Evolutionary conservation across 1,140 invertebrate species (phyloP).

Genomic region (Drosophila sturtevanti): DNA sequence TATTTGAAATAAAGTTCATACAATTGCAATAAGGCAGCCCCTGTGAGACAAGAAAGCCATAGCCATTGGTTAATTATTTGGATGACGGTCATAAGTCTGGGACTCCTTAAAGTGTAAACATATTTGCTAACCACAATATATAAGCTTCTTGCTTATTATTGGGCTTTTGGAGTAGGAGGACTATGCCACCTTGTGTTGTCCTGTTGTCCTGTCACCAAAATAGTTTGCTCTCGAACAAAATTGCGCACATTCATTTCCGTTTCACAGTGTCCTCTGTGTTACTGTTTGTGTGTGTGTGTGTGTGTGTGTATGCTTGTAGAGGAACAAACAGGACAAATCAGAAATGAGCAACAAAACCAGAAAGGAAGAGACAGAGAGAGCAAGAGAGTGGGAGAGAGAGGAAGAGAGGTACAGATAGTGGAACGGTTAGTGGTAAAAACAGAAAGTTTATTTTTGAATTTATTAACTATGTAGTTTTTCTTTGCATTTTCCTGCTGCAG

Average conservation of each 20-base stretch:
- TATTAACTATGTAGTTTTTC: background rate
- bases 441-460: background rate
- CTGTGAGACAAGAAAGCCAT: background rate
- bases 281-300: constrained; percentile 10
- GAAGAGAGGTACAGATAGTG: too few species aligned
- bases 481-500: background rate
- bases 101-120: constrained; percentile 6
- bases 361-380: background rate
- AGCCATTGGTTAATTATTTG: background rate
- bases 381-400: background rate
- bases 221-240: constrained; percentile 50
- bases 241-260: constrained; percentile 72
- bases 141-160: constrained; percentile 21
- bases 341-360: constrained; percentile 4
- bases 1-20: too few species aligned
- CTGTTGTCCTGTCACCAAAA: constrained; percentile 23
- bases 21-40: too few species aligned
- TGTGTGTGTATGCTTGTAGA: background rate
- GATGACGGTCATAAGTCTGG: background rate
- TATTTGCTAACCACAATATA: constrained; percentile 4
- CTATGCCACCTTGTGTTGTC: constrained; percentile 13
- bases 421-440: background rate
- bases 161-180: background rate
- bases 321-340: background rate
- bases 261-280: constrained; percentile 35